Percentiles rank a stretch among this genome's conserved stretches.
phyloP scores from a whole-genome alignment of 2,888 invertebrate genomes.

The Oxyteleia sp. region DNA sequence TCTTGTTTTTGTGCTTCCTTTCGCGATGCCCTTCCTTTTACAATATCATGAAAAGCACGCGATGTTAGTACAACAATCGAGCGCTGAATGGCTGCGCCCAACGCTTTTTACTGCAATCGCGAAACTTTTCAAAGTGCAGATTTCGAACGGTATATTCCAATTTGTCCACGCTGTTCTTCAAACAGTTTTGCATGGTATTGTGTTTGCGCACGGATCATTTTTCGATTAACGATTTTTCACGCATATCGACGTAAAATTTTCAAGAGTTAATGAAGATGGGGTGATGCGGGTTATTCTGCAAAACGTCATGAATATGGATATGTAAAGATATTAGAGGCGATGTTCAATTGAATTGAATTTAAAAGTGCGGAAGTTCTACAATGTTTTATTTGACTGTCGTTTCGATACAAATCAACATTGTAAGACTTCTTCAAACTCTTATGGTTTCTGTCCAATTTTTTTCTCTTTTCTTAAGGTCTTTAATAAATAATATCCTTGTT shows the following conservation, averaged over 20 bases:
- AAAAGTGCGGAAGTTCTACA: too few relatives aligned
- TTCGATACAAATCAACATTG: constrained; percentile 36
- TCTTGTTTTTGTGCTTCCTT: constrained; percentile 35
- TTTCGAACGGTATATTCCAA: constrained; percentile 30
- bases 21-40: constrained; percentile 26
- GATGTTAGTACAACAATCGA: constrained; percentile 47
- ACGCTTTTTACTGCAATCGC: constrained; percentile 32
- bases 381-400: constrained; percentile 41
- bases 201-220: constrained; percentile 1
- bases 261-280: too few relatives aligned
- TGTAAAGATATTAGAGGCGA: too few relatives aligned
- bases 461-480: constrained; percentile 16
- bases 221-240: constrained; percentile 29
- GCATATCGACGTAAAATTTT: neutral
- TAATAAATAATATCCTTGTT: neutral
- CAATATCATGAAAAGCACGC: constrained; percentile 42
- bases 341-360: too few relatives aligned
- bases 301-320: too few relatives aligned
- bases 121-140: constrained; percentile 39
- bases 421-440: constrained; percentile 30
- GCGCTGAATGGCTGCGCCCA: constrained; percentile 18
- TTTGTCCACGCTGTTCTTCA: constrained; percentile 6
- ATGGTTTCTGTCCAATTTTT: constrained; percentile 27
- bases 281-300: too few relatives aligned
- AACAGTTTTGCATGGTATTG: constrained; percentile 8